Evolutionary conservation across 2,797 vertebrate species (phyloP).

Genomic region (Amniataba percoides): DNA sequence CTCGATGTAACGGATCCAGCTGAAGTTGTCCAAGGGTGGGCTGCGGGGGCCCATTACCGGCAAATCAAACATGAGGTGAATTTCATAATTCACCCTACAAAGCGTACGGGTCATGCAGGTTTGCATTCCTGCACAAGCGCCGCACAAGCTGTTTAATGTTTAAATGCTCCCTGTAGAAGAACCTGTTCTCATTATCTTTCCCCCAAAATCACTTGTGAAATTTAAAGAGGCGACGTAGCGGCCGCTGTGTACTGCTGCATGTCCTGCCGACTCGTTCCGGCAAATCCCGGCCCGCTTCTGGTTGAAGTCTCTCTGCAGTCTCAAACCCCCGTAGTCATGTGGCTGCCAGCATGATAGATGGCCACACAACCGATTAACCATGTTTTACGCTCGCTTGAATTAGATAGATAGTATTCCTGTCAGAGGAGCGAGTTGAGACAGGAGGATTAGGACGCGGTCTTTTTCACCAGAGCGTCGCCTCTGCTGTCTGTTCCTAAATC

Average conservation of each 20-base stretch:
- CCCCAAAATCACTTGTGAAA: constrained; percentile 19
- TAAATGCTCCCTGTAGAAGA: constrained; percentile 9
- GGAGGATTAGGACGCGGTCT: constrained; percentile 54
- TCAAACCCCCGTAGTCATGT: constrained; percentile 45
- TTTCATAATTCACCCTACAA: not conserved
- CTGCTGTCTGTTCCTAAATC: constrained; percentile 40
- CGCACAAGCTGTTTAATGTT: constrained; percentile 1
- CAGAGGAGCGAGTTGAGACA: constrained; percentile 41
- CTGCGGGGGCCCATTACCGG: not conserved
- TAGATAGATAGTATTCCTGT: constrained; percentile 68
- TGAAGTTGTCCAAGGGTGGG: not conserved
- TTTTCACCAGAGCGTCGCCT: constrained; percentile 22
- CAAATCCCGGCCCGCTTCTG: constrained; percentile 32
- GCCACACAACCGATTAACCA: constrained; percentile 66
- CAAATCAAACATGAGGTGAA: not conserved
- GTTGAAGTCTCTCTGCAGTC: constrained; percentile 39
- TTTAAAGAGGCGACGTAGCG: constrained; percentile 21
- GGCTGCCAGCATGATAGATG: constrained; percentile 69
- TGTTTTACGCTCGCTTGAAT: constrained; percentile 71
- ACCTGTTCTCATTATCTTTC: not conserved
- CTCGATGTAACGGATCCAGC: constrained; percentile 25
- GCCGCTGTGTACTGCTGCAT: constrained; percentile 6
- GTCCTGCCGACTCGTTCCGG: constrained; percentile 41
- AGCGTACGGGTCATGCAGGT: not conserved
- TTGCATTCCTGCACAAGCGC: not conserved